phyloP scores from a whole-genome alignment of 2,797 vertebrate species.

The Ataeniobius toweri region DNA sequence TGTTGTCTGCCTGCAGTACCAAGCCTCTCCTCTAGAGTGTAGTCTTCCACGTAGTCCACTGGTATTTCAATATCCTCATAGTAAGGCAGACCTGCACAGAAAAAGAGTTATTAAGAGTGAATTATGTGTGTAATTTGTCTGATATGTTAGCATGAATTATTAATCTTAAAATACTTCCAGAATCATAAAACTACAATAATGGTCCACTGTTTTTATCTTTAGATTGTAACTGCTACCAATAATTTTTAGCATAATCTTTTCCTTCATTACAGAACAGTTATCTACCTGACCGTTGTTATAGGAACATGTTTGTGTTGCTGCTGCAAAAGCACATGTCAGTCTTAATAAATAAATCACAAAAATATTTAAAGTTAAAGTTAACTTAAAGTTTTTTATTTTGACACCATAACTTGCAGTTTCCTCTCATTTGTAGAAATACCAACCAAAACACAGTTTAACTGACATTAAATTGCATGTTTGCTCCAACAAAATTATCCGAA shows the following conservation, averaged over 20 bases:
- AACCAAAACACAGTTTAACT: not conserved
- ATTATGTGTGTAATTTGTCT: not conserved
- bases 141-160: not conserved
- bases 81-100: conserved; percentile 68
- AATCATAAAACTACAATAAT: not conserved
- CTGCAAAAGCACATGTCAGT: not conserved
- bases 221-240: not conserved
- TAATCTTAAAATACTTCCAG: not conserved
- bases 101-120: not conserved
- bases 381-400: not conserved
- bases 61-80: conserved; percentile 80
- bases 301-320: not conserved
- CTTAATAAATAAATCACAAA: not conserved
- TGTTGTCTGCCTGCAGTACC: conserved; percentile 53
- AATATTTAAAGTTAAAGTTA: not conserved
- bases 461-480: not conserved
- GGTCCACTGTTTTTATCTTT: too few species aligned
- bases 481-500: not conserved
- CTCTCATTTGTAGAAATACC: not conserved
- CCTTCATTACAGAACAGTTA: not conserved
- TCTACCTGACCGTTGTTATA: not conserved
- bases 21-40: conserved; percentile 69
- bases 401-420: not conserved
- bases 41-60: conserved; percentile 80
- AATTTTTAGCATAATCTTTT: not conserved